Base-by-base conservation (phyloP, 2,888 invertebrate genomes). In the Antheraea assamensis region DNA sequence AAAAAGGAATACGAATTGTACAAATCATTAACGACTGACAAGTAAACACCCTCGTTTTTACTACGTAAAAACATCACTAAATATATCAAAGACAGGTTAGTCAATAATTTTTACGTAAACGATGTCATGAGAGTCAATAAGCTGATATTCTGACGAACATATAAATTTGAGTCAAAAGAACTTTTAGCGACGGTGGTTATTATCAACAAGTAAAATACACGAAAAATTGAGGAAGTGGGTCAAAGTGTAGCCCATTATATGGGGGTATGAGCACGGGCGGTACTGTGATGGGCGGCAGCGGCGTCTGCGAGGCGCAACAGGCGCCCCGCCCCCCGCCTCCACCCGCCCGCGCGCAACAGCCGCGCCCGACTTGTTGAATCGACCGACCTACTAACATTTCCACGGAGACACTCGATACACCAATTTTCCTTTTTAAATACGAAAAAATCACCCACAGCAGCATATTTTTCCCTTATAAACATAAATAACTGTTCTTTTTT, bases 301-400 rank as follows among this genome's bases (percentile, higher is more conserved):
- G 94, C 93, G 92, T 91, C 93, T 92, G 84, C 86, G 86, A 89
- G 93, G 89, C 93, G 94, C 94, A 93, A 93, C 93, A 93, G 93
- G 92, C 91, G 83, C 87, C 87, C 88, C 90, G 85, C 85, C 89
- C 87, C 88, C 88, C 83, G 80, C 81, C 78, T 78, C 81, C 78
- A 79, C 78, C 74, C 74, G 84, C 82, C 79, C 81, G 80, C 85
- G 90, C 89, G 92, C 94, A 92, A 94, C 93, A 92, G 87, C 90
- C 87, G 88, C 88, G 85, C 88, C 90, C 88, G 88, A 88, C 88
- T 94, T 94, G 94, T 94, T 94, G 94, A 94, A 94, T 94, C 93
- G 94, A 94, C 93, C 94, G 94, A 94, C 94, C 94, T 94, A 94
- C 88, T 92, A 93, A 94, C 90, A 91, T 87, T 86, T 82, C 87